These are phyloP conservation scores for Drepana falcataria DNA, from an alignment of 2,888 invertebrate species.

Conservation along the genomic window DNA sequence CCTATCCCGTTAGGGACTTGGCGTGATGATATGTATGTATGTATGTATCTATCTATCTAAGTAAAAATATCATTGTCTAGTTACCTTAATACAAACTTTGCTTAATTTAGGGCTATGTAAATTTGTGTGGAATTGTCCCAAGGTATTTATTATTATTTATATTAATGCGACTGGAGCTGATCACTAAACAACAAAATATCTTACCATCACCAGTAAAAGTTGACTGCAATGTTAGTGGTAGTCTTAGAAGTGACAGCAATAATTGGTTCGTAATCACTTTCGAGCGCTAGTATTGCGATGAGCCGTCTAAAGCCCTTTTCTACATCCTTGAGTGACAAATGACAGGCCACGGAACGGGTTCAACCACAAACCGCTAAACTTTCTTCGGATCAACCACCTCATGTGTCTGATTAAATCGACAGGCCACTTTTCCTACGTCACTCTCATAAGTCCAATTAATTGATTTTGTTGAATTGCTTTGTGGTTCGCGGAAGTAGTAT, in stretches of 20 bases:
- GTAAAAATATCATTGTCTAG: too few relatives aligned
- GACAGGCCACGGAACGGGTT: conserved; percentile 24
- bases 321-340: conserved; percentile 14
- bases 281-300: not conserved
- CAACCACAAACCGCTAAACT: conserved; percentile 16
- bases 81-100: too few relatives aligned
- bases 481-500: conserved; percentile 12
- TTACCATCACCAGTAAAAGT: too few relatives aligned
- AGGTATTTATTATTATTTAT: too few relatives aligned
- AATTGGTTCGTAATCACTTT: not conserved
- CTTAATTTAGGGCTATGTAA: too few relatives aligned
- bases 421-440: conserved; percentile 33
- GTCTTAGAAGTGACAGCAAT: not conserved
- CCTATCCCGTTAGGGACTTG: too few relatives aligned
- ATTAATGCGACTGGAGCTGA: too few relatives aligned
- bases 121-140: too few relatives aligned
- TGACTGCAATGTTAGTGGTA: not conserved
- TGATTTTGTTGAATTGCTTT: conserved; percentile 30
- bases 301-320: conserved; percentile 15
- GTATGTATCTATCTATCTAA: too few relatives aligned
- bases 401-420: conserved; percentile 23
- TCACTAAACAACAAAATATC: too few relatives aligned
- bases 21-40: too few relatives aligned
- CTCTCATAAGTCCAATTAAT: conserved; percentile 23
- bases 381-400: conserved; percentile 23